These are phyloP conservation scores for Sminthopsis crassicaudata DNA, from an alignment of 2,113 vertebrate genomes.

Conservation along the genomic window DNA sequence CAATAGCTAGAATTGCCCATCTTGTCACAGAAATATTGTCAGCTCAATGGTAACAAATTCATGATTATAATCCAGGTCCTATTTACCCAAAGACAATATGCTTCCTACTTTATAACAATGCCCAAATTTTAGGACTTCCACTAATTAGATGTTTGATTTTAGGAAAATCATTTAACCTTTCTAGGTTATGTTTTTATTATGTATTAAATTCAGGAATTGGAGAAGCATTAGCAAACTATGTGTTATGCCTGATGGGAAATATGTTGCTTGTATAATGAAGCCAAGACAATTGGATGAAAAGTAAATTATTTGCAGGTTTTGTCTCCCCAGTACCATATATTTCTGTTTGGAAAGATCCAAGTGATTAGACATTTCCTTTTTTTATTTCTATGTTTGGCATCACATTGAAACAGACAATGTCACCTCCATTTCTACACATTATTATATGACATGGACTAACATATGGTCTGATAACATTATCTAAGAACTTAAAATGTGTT, in stretches of 20 bases:
- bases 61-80: not conserved
- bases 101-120: too few species aligned
- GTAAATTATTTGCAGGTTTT: not conserved
- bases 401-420: constrained; percentile 41
- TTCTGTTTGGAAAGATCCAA: constrained; percentile 1
- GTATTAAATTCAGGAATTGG: not conserved
- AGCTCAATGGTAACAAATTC: not conserved
- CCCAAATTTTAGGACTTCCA: not conserved
- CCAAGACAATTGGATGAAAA: not conserved
- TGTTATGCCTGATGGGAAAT: not conserved
- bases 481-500: constrained; percentile 25
- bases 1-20: not conserved
- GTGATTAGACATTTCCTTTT: constrained; percentile 28
- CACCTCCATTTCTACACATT: constrained; percentile 40
- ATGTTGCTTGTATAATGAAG: not conserved
- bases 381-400: constrained; percentile 33
- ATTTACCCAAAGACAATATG: not conserved
- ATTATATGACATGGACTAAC: constrained; percentile 48
- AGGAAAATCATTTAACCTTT: not conserved
- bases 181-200: not conserved
- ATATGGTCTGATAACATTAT: constrained; percentile 42
- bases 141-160: not conserved
- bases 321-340: not conserved
- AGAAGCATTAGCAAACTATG: not conserved
- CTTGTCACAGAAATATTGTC: not conserved